phyloP scores from a whole-genome alignment of 92 coral and sea anemone species.

The Pocillopora grandis region DNA sequence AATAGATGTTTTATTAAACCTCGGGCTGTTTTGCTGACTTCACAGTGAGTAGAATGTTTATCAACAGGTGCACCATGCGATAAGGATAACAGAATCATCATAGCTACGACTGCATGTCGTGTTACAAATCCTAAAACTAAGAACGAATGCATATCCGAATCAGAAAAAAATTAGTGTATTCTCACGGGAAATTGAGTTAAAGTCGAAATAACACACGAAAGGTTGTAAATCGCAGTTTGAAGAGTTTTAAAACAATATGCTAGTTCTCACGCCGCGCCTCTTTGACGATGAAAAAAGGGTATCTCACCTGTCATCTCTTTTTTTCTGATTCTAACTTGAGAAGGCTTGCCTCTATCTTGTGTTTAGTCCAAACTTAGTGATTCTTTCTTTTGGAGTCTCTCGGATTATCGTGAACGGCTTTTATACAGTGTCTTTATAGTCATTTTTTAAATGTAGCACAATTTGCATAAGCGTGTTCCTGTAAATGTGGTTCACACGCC shows the following conservation, averaged over 20 bases:
- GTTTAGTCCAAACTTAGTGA: no score
- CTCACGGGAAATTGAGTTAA: no score
- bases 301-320: no score
- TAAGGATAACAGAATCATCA: not conserved
- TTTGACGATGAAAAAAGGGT: no score
- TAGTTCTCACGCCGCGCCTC: not conserved
- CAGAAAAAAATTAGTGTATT: no score
- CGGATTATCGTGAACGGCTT: not conserved
- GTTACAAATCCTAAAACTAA: not conserved
- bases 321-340: no score
- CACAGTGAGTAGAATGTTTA: constrained; percentile 1
- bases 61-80: not conserved
- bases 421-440: not conserved
- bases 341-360: no score
- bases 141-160: no score
- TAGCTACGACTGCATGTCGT: not conserved
- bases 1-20: constrained; percentile 23
- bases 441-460: not conserved
- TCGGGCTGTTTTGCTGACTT: not conserved
- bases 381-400: not conserved
- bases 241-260: not conserved
- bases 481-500: not conserved
- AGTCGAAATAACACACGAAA: not conserved
- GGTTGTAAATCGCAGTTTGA: not conserved
- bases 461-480: constrained; percentile 1